Conservation (phyloP, 2,797 vertebrate genomes). For the Somateria mollissima region DNA sequence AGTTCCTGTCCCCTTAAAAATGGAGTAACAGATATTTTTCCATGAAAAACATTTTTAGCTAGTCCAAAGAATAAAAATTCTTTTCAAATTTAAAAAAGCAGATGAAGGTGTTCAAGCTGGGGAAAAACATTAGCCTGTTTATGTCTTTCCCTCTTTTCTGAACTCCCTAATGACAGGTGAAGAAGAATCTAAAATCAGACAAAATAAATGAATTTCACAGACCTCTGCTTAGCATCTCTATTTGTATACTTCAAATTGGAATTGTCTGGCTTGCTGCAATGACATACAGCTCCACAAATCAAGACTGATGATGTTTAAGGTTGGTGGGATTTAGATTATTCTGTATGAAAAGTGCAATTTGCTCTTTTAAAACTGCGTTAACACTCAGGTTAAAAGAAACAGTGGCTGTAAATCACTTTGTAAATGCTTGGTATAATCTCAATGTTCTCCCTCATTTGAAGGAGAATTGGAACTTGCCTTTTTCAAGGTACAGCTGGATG, state of each 20-base stretch:
- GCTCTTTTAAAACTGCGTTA: background rate
- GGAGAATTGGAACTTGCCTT: background rate
- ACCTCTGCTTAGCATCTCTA: background rate
- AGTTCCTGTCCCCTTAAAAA: background rate
- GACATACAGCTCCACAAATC: background rate
- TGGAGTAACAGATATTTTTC: background rate
- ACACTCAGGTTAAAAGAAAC: background rate
- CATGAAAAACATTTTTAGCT: background rate
- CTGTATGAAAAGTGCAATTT: background rate
- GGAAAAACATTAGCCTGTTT: rapidly evolving
- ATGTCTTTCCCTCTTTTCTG: background rate
- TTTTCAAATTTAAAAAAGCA: background rate
- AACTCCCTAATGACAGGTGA: background rate
- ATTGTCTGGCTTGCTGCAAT: background rate
- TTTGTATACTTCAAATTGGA: background rate
- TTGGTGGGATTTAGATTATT: background rate
- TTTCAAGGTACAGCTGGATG: background rate
- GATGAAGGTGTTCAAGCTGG: background rate
- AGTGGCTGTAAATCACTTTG: background rate
- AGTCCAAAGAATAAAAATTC: background rate
- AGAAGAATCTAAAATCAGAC: background rate
- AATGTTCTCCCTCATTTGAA: background rate
- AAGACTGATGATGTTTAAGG: background rate
- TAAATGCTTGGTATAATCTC: background rate
- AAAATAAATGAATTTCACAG: background rate